Conservation (phyloP, 2,888 invertebrate species). For the Polyommatus iphigenia region DNA sequence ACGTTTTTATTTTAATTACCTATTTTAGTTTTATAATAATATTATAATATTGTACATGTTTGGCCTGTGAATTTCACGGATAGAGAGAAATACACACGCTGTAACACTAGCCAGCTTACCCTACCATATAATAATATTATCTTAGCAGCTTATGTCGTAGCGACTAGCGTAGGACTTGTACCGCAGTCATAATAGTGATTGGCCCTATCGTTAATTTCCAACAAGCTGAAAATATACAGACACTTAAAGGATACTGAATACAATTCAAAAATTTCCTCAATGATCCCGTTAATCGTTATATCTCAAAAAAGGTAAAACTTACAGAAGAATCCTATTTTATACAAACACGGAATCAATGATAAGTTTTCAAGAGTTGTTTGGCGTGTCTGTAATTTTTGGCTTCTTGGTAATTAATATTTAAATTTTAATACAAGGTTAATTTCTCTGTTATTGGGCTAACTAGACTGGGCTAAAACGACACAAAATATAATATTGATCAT, state of each 20-base stretch:
- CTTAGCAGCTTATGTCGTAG: slow-evolving; percentile 33
- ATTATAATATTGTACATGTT: background rate
- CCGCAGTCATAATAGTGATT: background rate
- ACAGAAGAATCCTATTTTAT: background rate
- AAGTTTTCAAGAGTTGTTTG: background rate
- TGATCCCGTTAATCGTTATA: background rate
- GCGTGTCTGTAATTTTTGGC: background rate
- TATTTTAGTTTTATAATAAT: background rate
- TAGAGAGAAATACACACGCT: background rate
- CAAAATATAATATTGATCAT: slow-evolving; percentile 36
- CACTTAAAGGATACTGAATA: background rate
- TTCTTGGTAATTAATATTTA: background rate
- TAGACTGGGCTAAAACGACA: slow-evolving; percentile 28
- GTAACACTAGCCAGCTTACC: slow-evolving; percentile 3
- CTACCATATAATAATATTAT: background rate
- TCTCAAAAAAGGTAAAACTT: background rate
- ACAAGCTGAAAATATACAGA: background rate
- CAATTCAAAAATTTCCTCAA: background rate
- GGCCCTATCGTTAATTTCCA: background rate
- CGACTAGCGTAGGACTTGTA: slow-evolving; percentile 33
- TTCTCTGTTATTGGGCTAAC: background rate
- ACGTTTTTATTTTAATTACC: background rate
- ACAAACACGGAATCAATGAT: background rate
- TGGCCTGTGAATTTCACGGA: slow-evolving; percentile 11
- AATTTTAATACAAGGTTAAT: background rate